phyloP scores from a whole-genome alignment of 2,888 invertebrate genomes.

The Epinotia brunnichana region DNA sequence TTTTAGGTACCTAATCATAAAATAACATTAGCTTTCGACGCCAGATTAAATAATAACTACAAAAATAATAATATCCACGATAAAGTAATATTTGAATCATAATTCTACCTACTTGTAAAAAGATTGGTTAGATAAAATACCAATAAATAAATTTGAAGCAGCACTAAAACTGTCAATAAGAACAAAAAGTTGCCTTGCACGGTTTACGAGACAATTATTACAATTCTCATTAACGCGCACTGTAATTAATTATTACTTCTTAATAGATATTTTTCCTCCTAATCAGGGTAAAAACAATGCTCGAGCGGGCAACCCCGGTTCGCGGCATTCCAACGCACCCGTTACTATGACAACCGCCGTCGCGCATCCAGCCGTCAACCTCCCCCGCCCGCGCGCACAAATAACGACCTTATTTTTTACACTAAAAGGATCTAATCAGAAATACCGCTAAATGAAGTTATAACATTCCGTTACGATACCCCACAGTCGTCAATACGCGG shows the following conservation, averaged over 20 bases:
- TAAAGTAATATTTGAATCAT: background rate
- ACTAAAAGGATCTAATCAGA: constrained; percentile 65
- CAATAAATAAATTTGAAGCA: background rate
- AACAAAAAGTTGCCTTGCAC: constrained; percentile 21
- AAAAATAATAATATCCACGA: background rate
- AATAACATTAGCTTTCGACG: constrained; percentile 1
- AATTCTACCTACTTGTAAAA: background rate
- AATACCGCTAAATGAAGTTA: constrained; percentile 75
- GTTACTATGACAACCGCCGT: constrained; percentile 84
- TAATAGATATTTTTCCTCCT: constrained; percentile 52
- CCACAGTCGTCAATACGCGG: constrained; percentile 74
- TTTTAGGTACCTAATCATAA: constrained; percentile 9
- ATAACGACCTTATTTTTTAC: constrained; percentile 71
- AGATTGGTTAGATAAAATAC: background rate
- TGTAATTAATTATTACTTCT: constrained; percentile 42
- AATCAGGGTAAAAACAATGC: constrained; percentile 74
- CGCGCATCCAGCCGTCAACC: constrained; percentile 62
- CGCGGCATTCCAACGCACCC: constrained; percentile 74
- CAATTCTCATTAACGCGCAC: constrained; percentile 35
- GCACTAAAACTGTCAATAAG: constrained; percentile 16
- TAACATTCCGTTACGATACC: constrained; percentile 78
- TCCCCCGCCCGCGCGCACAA: constrained; percentile 62
- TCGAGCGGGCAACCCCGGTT: constrained; percentile 69
- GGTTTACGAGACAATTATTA: constrained; percentile 37
- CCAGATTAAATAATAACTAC: constrained; percentile 3